Conservation (phyloP, 1,140 invertebrate species). For the Aphelenchoides fujianensis region DNA sequence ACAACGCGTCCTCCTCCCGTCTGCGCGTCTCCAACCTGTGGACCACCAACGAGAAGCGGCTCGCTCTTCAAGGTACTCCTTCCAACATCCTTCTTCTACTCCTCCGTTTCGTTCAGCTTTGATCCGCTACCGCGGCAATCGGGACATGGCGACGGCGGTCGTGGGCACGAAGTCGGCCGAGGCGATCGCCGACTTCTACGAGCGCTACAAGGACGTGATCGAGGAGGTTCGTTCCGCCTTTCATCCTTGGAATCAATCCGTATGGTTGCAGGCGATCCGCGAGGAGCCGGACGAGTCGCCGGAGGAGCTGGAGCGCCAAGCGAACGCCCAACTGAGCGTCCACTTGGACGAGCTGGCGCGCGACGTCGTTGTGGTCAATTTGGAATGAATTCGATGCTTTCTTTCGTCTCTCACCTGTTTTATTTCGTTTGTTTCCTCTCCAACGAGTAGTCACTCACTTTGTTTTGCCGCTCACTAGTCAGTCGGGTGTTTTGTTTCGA, state of each 20-base stretch:
- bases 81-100: no score
- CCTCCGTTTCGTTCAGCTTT: not conserved
- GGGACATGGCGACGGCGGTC: not conserved
- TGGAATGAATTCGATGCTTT: no score
- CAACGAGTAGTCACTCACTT: no score
- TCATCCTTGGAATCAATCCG: not conserved
- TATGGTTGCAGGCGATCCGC: conserved; percentile 3
- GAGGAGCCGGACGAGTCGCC: not conserved
- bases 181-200: not conserved
- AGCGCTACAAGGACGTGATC: not conserved
- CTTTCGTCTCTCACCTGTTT: no score
- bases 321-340: not conserved
- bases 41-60: conserved; percentile 2
- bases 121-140: not conserved
- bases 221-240: not conserved
- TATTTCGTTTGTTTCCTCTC: no score
- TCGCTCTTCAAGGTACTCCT: conserved; percentile 8
- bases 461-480: no score
- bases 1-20: not conserved
- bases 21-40: not conserved
- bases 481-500: no score
- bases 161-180: conserved; percentile 2
- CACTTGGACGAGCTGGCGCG: not conserved
- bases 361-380: not conserved
- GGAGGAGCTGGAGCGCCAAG: not conserved